Conservation (phyloP, 2,113 vertebrate species). For the Ciconia stormi region DNA sequence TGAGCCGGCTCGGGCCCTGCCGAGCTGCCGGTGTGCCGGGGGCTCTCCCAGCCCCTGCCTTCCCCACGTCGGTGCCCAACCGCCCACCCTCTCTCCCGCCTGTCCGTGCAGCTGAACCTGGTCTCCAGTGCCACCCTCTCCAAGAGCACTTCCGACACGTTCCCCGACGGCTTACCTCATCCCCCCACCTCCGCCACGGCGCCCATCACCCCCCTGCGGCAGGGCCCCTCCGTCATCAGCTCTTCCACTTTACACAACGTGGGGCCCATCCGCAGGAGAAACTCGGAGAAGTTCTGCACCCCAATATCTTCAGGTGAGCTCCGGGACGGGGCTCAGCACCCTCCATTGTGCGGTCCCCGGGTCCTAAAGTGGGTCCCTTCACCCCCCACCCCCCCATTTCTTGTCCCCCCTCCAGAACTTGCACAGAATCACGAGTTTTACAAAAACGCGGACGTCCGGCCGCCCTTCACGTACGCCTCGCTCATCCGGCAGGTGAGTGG, state of each 20-base stretch:
- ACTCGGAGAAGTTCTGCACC: conserved; percentile 98
- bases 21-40: rapidly evolving
- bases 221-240: conserved; percentile 95
- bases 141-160: conserved; percentile 92
- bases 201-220: conserved; percentile 93
- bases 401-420: conserved; percentile 80
- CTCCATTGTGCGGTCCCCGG: rapidly evolving
- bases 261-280: conserved; percentile 91
- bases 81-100: not conserved
- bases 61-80: not conserved
- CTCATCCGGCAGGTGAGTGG: conserved; percentile 96
- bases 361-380: not conserved
- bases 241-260: conserved; percentile 91
- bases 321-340: rapidly evolving
- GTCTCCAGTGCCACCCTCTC: conserved; percentile 87
- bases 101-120: conserved; percentile 83
- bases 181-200: conserved; percentile 95
- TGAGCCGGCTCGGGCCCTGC: rapidly evolving
- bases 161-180: conserved; percentile 93
- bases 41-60: not conserved
- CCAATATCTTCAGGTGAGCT: conserved; percentile 94
- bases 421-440: conserved; percentile 99
- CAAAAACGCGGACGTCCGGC: conserved; percentile 97
- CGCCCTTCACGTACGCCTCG: conserved; percentile 97
- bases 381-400: not conserved